phyloP scores from a whole-genome alignment of 1,140 invertebrate species.

The Penaeus japonicus region DNA sequence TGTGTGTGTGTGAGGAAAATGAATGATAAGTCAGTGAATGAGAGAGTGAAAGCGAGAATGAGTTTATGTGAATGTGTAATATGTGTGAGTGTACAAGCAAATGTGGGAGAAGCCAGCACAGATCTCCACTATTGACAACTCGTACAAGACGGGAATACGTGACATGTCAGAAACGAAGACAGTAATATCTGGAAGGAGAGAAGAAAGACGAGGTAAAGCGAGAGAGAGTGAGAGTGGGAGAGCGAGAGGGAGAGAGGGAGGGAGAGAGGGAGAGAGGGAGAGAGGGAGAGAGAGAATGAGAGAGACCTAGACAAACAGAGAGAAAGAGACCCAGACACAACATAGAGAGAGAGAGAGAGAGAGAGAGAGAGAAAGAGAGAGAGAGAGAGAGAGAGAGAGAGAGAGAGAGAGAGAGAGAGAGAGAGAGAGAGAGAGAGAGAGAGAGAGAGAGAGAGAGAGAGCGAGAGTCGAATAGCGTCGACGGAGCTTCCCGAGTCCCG shows the following conservation, averaged over 20 bases:
- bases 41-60: too few species aligned
- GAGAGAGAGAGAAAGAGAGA: conserved; percentile 4
- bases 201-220: neutral
- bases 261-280: neutral
- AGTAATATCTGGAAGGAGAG: neutral
- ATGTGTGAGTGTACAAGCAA: too few species aligned
- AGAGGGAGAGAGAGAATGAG: neutral
- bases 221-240: too few species aligned
- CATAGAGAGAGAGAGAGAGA: neutral
- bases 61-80: too few species aligned
- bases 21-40: too few species aligned
- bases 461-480: neutral
- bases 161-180: neutral
- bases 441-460: neutral
- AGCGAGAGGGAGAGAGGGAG: neutral
- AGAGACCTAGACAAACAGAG: neutral
- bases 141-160: too few species aligned
- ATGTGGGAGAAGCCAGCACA: too few species aligned
- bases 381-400: neutral
- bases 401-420: neutral
- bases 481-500: neutral
- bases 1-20: too few species aligned
- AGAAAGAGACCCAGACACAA: neutral
- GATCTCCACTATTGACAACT: too few species aligned
- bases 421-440: neutral